These are phyloP conservation scores for Cydia amplana DNA, from an alignment of 1,140 invertebrate genomes.

Conservation along the genomic window DNA sequence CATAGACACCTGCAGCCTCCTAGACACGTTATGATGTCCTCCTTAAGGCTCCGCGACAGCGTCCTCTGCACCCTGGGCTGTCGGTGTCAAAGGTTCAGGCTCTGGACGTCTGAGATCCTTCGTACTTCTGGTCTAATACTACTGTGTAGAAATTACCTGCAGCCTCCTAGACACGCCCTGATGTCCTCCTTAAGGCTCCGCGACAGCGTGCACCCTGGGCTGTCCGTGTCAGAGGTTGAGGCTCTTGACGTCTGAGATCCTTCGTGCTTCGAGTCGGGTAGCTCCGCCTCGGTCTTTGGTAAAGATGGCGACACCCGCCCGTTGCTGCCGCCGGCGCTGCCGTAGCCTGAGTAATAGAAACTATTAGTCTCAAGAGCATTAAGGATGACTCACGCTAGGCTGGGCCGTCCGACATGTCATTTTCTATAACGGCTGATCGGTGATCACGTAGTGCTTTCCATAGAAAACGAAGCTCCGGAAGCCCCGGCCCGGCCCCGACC, in stretches of 20 bases:
- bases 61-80: conserved; percentile 62
- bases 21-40: conserved; percentile 69
- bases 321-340: conserved; percentile 67
- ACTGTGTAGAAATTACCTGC: conserved; percentile 46
- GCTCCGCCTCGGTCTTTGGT: conserved; percentile 67
- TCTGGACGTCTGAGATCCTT: conserved; percentile 53
- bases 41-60: conserved; percentile 65
- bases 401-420: too few species aligned
- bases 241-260: conserved; percentile 51
- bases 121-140: conserved; percentile 49
- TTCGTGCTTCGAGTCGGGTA: conserved; percentile 55
- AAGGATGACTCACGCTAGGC: too few species aligned
- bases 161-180: conserved; percentile 62
- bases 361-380: too few species aligned
- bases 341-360: conserved; percentile 53
- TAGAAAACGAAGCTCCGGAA: too few species aligned
- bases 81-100: conserved; percentile 55
- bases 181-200: conserved; percentile 71
- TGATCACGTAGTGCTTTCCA: too few species aligned
- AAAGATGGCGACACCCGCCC: conserved; percentile 67
- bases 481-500: too few species aligned
- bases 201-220: conserved; percentile 62
- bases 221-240: conserved; percentile 61
- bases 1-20: conserved; percentile 67
- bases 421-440: too few species aligned